Conservation (phyloP, 2,113 vertebrate genomes). For the Cyanoliseus patagonus region DNA sequence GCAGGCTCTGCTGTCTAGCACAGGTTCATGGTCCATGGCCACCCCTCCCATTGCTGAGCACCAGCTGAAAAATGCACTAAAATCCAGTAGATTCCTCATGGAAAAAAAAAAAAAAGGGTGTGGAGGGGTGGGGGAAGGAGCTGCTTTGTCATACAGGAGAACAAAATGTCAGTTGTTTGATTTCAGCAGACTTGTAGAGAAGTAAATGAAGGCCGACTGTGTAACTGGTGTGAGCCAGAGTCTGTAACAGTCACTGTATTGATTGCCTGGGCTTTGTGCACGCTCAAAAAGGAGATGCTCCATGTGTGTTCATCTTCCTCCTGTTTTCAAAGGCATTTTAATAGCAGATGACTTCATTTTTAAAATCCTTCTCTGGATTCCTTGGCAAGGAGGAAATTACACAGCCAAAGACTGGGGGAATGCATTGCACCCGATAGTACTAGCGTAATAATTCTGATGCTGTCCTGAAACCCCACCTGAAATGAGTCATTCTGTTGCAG, state of each 20-base stretch:
- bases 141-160: not conserved
- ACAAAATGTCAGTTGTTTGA: not conserved
- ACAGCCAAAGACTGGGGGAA: not conserved
- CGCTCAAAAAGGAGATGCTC: not conserved
- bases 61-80: not conserved
- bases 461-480: not conserved
- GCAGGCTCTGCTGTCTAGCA: not conserved
- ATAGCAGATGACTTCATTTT: not conserved
- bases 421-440: not conserved
- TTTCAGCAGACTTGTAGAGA: not conserved
- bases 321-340: not conserved
- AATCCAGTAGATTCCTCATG: not conserved
- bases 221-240: not conserved
- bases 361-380: not conserved
- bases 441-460: not conserved
- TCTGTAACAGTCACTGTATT: not conserved
- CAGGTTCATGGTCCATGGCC: fast-evolving
- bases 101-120: not conserved
- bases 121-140: not conserved
- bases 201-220: not conserved
- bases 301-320: not conserved
- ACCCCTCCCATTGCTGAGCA: not conserved
- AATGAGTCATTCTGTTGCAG: not conserved
- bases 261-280: not conserved
- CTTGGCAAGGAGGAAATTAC: not conserved